phyloP scores from a whole-genome alignment of 2,888 invertebrate genomes.

The Saturnia japonica region DNA sequence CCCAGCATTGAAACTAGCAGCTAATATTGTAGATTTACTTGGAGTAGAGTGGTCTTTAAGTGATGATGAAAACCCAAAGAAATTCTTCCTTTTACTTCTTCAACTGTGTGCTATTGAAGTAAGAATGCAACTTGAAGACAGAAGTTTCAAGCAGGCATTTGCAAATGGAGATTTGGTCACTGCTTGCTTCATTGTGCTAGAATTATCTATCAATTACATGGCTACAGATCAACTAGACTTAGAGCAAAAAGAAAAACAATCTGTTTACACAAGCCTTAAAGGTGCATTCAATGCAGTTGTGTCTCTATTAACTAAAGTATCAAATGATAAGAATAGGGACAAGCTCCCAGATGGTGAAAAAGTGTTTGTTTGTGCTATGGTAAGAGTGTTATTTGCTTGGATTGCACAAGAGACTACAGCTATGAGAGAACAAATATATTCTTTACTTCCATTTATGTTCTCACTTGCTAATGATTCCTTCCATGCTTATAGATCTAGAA shows the following conservation, averaged over 20 bases:
- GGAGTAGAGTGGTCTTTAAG: slow-evolving; percentile 93
- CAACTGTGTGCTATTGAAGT: slow-evolving; percentile 96
- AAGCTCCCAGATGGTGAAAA: slow-evolving; percentile 86
- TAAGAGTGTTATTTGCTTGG: slow-evolving; percentile 93
- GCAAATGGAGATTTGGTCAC: slow-evolving; percentile 90
- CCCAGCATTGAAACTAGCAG: slow-evolving; percentile 91
- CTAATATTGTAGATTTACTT: slow-evolving; percentile 89
- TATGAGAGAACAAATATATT: slow-evolving; percentile 91
- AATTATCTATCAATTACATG: slow-evolving; percentile 90
- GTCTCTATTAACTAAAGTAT: slow-evolving; percentile 86
- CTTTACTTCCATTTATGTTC: slow-evolving; percentile 90
- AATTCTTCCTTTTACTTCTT: slow-evolving; percentile 90
- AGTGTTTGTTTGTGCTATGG: slow-evolving; percentile 91
- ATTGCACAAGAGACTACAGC: slow-evolving; percentile 94
- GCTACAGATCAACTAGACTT: slow-evolving; percentile 90
- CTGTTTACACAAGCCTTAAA: slow-evolving; percentile 93
- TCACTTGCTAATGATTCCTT: slow-evolving; percentile 91
- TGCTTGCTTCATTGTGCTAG: slow-evolving; percentile 91
- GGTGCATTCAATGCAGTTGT: slow-evolving; percentile 93
- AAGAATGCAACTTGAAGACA: slow-evolving; percentile 95
- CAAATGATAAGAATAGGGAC: slow-evolving; percentile 88
- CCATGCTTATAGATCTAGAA: slow-evolving; percentile 86
- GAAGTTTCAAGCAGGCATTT: slow-evolving; percentile 89
- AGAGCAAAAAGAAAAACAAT: slow-evolving; percentile 95
- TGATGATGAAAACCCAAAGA: slow-evolving; percentile 90